Evolutionary conservation across 1,140 invertebrate species (phyloP), one percentile per base, ranked within the genome.

Genomic region (Calephelis nemesis): DNA sequence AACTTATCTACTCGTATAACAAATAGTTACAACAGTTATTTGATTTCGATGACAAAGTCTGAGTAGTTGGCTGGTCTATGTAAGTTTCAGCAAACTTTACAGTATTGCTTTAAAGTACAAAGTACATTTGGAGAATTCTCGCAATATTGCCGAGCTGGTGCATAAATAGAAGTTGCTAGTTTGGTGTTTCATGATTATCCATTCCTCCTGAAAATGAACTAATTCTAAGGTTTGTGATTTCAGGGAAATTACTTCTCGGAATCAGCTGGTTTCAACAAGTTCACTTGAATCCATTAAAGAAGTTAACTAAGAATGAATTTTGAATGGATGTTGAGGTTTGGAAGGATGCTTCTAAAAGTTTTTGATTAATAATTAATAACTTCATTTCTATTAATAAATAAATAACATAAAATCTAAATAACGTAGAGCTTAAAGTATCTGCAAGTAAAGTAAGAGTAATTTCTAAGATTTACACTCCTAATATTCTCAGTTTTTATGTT

Each of bases 121-220:
- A 58, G 19, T 58, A 58, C 19, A 58, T 58, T 58, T 58, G 15
- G 52, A 4, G 30, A 58, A 58, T 58, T 58, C 52, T 58, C 52
- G 52, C 52, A 58, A 58, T 39, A 58, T 58, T 15, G 52, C 30
- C 10, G 19, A 58, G 19, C 13, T 30, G 52, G 15, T 58, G 52
- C 52, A 58, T 30, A 58, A 58, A 58, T 58, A 58, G 52, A 30
- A 58, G 52, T 58, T 30, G 30, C 52, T 58, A 58, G 52, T 58
- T 58, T 39, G 52, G 52, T 58, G 30, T 30, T 58, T 39, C 52
- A 10, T 58, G 19, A 58, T 54, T 54, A 54, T 54, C 50, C 50
- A 54, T 39, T 58, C 30, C 52, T 58, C 52, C 52, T 30, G 19
- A 15, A 54, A 54, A 54, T 54, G 15, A 58, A 39, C 9, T 58